A percentile compares a stretch with the other conserved stretches of the same genome.
phyloP scores from a whole-genome alignment of 2,888 invertebrate genomes.

The Mechanitis mazaeus region DNA sequence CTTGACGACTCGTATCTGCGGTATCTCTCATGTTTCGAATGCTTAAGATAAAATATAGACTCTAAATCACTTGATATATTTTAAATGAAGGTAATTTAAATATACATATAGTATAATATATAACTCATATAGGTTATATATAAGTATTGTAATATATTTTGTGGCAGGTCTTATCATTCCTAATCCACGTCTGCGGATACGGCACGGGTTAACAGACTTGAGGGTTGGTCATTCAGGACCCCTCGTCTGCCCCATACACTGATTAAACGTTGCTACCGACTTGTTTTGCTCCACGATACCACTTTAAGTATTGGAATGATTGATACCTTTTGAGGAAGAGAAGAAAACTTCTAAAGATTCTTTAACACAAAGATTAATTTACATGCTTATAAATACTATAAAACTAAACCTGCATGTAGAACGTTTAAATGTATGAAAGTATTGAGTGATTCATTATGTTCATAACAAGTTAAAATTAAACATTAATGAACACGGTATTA shows the following conservation, averaged over 20 bases:
- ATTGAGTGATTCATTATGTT: neutral
- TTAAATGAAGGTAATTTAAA: neutral
- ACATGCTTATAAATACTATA: neutral
- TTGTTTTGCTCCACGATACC: constrained; percentile 58
- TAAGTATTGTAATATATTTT: too few species aligned
- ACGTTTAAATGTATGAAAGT: neutral
- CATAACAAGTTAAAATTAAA: constrained; percentile 3
- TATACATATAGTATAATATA: too few species aligned
- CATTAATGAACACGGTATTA: constrained; percentile 31
- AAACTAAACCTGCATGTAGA: neutral
- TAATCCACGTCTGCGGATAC: constrained; percentile 61
- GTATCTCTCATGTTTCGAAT: too few species aligned
- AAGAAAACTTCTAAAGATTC: constrained; percentile 4
- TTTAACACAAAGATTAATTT: constrained; percentile 15
- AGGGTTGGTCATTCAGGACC: constrained; percentile 73
- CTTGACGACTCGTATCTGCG: too few species aligned
- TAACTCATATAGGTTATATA: too few species aligned
- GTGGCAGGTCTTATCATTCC: neutral
- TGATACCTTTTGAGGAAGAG: constrained; percentile 11
- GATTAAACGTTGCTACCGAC: constrained; percentile 67
- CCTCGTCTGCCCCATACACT: constrained; percentile 63
- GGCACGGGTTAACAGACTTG: constrained; percentile 69
- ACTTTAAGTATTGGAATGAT: constrained; percentile 40
- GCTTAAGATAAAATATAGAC: too few species aligned
- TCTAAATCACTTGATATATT: neutral